A percentile compares a stretch with the other conserved stretches of the same genome.
These are phyloP conservation scores for Maccullochella peelii DNA, from an alignment of 2,113 vertebrate species.

Conservation along the genomic window DNA sequence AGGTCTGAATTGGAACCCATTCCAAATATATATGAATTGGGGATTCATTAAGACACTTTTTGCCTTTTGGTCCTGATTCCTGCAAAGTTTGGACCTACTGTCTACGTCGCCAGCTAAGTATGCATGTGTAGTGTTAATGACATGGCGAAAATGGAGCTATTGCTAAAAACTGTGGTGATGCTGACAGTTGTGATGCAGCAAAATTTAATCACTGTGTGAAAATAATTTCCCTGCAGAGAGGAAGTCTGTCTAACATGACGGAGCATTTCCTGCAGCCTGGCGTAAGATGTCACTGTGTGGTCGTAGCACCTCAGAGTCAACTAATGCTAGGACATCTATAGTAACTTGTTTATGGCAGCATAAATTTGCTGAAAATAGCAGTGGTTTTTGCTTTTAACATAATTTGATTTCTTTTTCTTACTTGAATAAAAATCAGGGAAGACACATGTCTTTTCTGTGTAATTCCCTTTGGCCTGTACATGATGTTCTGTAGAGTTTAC, in stretches of 20 bases:
- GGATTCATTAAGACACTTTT: not conserved
- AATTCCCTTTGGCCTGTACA: constrained; percentile 39
- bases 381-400: not conserved
- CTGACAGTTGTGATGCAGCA: not conserved
- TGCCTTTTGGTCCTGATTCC: not conserved
- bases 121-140: not conserved
- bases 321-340: not conserved
- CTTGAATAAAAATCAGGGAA: too few species aligned
- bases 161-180: not conserved
- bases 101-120: too few species aligned
- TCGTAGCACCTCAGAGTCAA: too few species aligned
- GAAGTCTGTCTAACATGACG: not conserved
- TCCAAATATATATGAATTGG: not conserved
- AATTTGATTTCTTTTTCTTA: not conserved
- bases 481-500: constrained; percentile 45
- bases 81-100: not conserved
- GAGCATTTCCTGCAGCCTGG: not conserved
- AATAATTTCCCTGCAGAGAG: not conserved
- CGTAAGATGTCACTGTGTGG: not conserved
- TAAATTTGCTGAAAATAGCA: not conserved
- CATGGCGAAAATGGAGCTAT: not conserved
- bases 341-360: not conserved
- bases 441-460: not conserved
- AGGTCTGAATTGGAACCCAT: not conserved
- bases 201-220: not conserved